phyloP scores from a whole-genome alignment of 2,888 invertebrate species.

The Ectobius pallidus region DNA sequence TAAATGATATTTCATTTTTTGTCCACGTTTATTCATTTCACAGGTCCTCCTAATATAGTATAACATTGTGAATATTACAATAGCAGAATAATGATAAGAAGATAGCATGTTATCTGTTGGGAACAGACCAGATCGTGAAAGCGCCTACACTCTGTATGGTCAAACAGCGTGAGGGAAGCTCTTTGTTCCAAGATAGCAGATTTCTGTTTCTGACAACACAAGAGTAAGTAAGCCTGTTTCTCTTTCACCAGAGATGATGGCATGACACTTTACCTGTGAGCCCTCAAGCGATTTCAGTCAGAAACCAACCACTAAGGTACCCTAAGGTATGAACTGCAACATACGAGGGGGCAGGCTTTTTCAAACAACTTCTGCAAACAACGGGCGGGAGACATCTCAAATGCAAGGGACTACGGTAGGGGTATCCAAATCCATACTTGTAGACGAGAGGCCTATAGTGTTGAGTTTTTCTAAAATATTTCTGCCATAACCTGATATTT shows the following conservation, averaged over 20 bases:
- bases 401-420: background rate
- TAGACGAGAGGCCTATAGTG: background rate
- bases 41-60: too few species aligned
- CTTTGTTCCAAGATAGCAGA: background rate
- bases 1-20: too few species aligned
- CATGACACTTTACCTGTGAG: background rate
- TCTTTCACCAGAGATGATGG: background rate
- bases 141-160: background rate
- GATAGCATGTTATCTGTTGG: too few species aligned
- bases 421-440: too few species aligned
- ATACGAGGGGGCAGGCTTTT: background rate
- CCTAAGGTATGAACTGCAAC: background rate
- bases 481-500: too few species aligned
- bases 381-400: background rate
- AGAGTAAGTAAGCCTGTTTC: background rate
- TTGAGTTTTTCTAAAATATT: too few species aligned
- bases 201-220: background rate
- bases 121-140: background rate
- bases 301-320: background rate
- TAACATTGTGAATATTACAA: too few species aligned
- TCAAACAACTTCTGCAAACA: conserved; percentile 8
- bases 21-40: too few species aligned
- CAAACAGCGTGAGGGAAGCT: background rate
- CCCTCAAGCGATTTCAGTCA: background rate
- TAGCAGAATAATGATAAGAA: too few species aligned